phyloP scores from a whole-genome alignment of 2,888 invertebrate species.

The Tiphia femorata region DNA sequence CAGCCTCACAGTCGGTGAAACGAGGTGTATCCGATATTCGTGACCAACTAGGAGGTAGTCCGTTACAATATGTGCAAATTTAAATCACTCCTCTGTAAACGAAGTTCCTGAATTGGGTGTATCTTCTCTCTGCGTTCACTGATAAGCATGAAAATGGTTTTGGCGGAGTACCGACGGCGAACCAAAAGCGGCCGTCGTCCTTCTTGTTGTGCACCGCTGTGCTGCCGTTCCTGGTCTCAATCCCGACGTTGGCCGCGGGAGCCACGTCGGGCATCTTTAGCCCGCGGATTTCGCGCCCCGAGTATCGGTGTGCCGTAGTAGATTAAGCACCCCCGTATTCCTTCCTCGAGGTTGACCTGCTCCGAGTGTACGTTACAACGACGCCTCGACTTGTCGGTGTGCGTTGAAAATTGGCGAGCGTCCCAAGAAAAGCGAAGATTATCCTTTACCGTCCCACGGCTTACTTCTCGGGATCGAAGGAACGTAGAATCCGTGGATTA shows the following conservation, averaged over 20 bases:
- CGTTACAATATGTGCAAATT: too few species aligned
- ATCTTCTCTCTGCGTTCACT: too few species aligned
- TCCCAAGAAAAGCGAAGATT: conserved; percentile 48
- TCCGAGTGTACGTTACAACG: background rate
- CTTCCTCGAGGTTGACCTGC: background rate
- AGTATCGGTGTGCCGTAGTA: conserved; percentile 16
- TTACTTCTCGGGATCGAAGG: conserved; percentile 7
- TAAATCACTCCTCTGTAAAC: too few species aligned
- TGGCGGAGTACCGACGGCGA: too few species aligned
- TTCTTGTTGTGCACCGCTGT: conserved; percentile 26
- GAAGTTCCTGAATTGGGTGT: too few species aligned
- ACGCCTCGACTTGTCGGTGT: background rate
- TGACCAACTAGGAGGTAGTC: too few species aligned
- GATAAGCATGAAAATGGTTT: too few species aligned
- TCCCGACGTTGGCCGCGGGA: conserved; percentile 37
- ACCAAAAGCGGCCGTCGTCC: conserved; percentile 26
- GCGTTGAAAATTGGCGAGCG: conserved; percentile 52
- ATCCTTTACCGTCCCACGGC: conserved; percentile 17
- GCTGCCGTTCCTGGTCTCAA: conserved; percentile 28
- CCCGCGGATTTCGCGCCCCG: conserved; percentile 37
- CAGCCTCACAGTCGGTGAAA: too few species aligned
- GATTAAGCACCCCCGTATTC: background rate
- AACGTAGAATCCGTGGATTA: conserved; percentile 33
- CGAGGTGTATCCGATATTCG: too few species aligned
- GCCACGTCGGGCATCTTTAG: conserved; percentile 51